Conservation (phyloP, 2,888 invertebrate genomes). For the Esperia sulphurella region DNA sequence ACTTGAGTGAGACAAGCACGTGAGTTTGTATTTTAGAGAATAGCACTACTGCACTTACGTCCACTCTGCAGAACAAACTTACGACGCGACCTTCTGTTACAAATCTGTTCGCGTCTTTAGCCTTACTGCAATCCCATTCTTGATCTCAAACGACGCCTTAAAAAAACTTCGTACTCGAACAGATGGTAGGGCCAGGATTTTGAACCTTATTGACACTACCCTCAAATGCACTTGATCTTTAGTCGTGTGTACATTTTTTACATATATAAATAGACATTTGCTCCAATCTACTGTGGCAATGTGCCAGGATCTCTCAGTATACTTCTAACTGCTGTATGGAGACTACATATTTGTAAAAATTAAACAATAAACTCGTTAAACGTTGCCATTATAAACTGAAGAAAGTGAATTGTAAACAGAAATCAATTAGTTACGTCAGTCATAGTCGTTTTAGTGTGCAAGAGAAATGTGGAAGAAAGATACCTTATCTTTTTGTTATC, state of each 20-base stretch:
- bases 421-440: background rate
- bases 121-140: too few species aligned
- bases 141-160: too few species aligned
- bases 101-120: too few species aligned
- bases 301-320: constrained; percentile 54
- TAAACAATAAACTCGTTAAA: background rate
- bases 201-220: constrained; percentile 7
- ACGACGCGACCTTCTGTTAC: too few species aligned
- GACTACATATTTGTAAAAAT: constrained; percentile 10
- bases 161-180: too few species aligned
- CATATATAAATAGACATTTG: constrained; percentile 43
- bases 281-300: constrained; percentile 36
- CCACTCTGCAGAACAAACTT: too few species aligned
- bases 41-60: too few species aligned
- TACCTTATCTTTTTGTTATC: background rate
- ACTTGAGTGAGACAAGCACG: too few species aligned
- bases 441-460: background rate
- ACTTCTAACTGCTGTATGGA: constrained; percentile 39
- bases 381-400: background rate
- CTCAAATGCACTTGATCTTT: constrained; percentile 15
- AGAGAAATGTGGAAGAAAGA: background rate
- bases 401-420: background rate
- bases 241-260: constrained; percentile 24
- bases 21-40: too few species aligned
- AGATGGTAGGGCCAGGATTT: background rate